Conservation (phyloP, 1,140 invertebrate species). For the Drosophila sp. region DNA sequence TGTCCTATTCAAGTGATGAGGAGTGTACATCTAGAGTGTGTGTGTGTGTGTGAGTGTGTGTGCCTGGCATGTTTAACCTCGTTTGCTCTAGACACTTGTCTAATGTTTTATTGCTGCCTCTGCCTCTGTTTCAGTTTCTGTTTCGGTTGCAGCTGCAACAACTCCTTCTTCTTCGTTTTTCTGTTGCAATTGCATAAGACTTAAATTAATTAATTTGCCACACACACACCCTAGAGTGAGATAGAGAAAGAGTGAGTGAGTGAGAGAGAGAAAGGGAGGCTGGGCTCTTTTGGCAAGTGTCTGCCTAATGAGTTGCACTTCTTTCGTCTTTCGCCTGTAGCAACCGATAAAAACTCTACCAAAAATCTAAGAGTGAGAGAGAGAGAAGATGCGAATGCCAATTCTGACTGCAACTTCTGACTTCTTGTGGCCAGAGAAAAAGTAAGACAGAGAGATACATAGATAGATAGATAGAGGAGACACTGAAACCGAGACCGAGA, state of each 20-base stretch:
- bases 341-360: conserved; percentile 57
- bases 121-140: conserved; percentile 53
- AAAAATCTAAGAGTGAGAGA: conserved; percentile 11
- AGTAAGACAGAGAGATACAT: too few species aligned
- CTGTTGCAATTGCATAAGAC: conserved; percentile 77
- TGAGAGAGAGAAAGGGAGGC: conserved; percentile 19
- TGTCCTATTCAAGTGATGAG: too few species aligned
- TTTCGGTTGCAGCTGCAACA: conserved; percentile 46
- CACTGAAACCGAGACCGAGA: neutral
- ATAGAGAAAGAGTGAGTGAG: neutral
- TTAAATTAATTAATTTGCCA: conserved; percentile 80
- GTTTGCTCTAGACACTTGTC: conserved; percentile 72
- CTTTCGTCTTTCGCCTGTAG: conserved; percentile 34
- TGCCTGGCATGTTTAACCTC: conserved; percentile 75
- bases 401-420: conserved; percentile 26
- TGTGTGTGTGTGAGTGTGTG: conserved; percentile 6
- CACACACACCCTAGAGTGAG: conserved; percentile 25
- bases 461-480: too few species aligned
- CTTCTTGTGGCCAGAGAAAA: conserved; percentile 34
- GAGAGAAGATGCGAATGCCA: conserved; percentile 5
- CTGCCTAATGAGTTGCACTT: conserved; percentile 74
- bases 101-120: conserved; percentile 78
- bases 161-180: conserved; percentile 30
- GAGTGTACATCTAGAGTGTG: neutral
- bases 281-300: conserved; percentile 69